Conservation (phyloP, 1,140 invertebrate genomes). For the Caenorhabditis inopinata region DNA sequence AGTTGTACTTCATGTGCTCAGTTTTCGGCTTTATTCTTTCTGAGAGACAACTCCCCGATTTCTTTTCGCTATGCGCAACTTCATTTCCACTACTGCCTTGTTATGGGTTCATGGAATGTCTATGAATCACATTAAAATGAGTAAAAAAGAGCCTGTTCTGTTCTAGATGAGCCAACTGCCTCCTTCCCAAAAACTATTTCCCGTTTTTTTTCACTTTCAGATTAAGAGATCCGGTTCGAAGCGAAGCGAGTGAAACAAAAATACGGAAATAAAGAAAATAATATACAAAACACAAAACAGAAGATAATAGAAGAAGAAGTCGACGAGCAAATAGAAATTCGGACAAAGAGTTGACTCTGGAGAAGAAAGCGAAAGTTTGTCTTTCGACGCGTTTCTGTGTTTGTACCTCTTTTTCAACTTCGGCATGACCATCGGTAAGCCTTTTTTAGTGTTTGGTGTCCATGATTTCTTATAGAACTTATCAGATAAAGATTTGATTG, state of each 20-base stretch:
- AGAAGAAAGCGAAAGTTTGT: background rate
- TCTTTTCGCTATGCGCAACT: no score
- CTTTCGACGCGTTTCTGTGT: background rate
- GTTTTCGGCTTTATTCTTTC: no score
- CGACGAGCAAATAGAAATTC: slow-evolving; percentile 3
- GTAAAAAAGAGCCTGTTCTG: no score
- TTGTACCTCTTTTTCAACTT: background rate
- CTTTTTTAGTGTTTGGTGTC: background rate
- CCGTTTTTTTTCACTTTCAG: background rate
- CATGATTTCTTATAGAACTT: no score
- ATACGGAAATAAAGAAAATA: background rate
- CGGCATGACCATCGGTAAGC: slow-evolving; percentile 15
- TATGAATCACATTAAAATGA: no score
- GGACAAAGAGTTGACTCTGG: background rate
- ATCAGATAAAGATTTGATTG: no score
- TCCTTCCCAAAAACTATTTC: background rate
- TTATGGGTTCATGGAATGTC: no score
- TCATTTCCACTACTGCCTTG: no score
- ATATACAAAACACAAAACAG: background rate
- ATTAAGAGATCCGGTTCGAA: no score
- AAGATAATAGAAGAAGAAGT: background rate
- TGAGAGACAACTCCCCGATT: no score
- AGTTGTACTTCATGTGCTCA: no score
- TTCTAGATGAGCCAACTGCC: no score
- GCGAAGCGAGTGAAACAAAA: background rate